Evolutionary conservation across 2,113 vertebrate species (phyloP).

Genomic region (Oreocharis arfaki): DNA sequence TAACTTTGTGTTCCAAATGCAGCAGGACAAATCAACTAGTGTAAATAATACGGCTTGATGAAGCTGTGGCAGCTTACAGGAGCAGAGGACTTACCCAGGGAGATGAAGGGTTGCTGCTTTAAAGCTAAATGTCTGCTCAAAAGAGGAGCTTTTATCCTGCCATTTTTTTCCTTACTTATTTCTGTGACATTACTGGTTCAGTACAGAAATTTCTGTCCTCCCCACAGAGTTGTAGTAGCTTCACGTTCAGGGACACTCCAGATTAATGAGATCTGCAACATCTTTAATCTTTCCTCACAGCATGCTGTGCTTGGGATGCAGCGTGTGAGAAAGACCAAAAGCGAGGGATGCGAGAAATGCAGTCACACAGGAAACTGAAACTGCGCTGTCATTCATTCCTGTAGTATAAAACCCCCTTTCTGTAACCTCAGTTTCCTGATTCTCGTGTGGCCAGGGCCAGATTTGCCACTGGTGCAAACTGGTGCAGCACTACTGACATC

Average conservation of each 20-base stretch:
- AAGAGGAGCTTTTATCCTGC: neutral
- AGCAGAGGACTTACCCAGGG: neutral
- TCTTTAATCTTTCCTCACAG: constrained; percentile 3
- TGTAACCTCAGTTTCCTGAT: constrained; percentile 62
- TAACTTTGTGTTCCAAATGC: neutral
- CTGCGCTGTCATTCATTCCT: constrained; percentile 42
- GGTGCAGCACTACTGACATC: neutral
- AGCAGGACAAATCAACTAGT: neutral
- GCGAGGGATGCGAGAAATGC: neutral
- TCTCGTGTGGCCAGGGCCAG: constrained; percentile 7
- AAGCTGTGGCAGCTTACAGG: neutral
- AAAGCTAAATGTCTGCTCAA: neutral
- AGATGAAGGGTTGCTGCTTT: neutral
- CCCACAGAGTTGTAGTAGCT: neutral
- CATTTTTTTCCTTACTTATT: neutral
- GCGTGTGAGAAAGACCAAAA: constrained; percentile 37
- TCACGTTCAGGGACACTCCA: neutral
- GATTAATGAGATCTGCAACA: constrained; percentile 6
- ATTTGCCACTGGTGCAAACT: constrained; percentile 32
- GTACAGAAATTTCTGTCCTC: neutral
- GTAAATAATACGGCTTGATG: neutral
- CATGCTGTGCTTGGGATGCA: constrained; percentile 10
- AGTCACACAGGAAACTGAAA: constrained; percentile 55
- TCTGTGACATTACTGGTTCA: neutral
- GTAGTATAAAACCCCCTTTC: constrained; percentile 42